Evolutionary conservation across 2,113 vertebrate genomes (phyloP).

Genomic region (Melospiza georgiana): DNA sequence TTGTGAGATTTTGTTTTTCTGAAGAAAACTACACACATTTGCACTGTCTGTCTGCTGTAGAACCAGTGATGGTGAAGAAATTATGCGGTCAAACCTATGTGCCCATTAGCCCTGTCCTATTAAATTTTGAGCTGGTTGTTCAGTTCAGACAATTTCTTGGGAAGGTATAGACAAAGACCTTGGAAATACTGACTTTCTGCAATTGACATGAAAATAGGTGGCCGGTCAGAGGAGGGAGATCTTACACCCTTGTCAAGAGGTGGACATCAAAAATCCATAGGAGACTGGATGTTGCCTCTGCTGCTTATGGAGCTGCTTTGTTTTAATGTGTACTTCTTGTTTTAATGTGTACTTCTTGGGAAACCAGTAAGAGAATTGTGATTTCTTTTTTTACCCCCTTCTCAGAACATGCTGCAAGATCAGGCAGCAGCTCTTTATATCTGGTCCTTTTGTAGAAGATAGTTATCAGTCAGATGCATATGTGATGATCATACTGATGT

Average conservation of each 20-base stretch:
- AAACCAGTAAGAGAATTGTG: not conserved
- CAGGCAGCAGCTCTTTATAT: not conserved
- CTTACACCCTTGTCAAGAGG: not conserved
- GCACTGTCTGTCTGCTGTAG: not conserved
- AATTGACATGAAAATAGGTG: not conserved
- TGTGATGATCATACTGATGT: fast-evolving
- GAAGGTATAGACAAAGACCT: not conserved
- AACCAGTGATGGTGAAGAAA: not conserved
- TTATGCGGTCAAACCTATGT: too few relatives aligned
- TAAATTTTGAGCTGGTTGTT: not conserved
- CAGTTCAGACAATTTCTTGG: not conserved
- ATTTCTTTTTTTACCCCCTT: fast-evolving
- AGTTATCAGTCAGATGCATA: not conserved
- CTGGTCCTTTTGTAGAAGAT: not conserved
- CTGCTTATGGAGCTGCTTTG: not conserved
- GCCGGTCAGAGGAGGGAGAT: not conserved
- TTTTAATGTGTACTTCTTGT: not conserved
- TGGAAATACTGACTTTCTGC: not conserved
- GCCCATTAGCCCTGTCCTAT: not conserved
- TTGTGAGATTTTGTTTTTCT: not conserved
- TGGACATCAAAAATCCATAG: not conserved
- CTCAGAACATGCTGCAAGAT: not conserved
- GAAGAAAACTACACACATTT: not conserved
- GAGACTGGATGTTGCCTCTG: not conserved
- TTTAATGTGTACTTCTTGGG: not conserved